These are phyloP conservation scores for Apeira syringaria DNA, from an alignment of 2,888 invertebrate species.

Conservation along the genomic window DNA sequence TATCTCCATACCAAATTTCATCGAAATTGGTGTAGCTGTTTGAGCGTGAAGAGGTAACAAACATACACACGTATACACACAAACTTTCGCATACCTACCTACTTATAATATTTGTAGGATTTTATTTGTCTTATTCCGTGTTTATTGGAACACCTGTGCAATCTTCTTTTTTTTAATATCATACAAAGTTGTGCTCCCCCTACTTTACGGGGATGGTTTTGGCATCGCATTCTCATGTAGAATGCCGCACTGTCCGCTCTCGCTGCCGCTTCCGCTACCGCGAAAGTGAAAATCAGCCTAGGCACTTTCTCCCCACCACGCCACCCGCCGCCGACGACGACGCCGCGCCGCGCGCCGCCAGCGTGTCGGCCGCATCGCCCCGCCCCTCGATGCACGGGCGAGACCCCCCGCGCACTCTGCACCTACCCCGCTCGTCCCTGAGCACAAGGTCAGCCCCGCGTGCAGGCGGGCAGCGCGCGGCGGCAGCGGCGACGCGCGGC, in stretches of 20 bases:
- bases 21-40: too few relatives aligned
- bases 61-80: too few relatives aligned
- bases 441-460: conserved; percentile 68
- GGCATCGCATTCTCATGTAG: conserved; percentile 1
- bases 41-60: too few relatives aligned
- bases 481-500: conserved; percentile 56
- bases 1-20: too few relatives aligned
- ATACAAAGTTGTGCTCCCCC: too few relatives aligned
- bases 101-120: too few relatives aligned
- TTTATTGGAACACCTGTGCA: too few relatives aligned
- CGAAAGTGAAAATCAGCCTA: conserved; percentile 80
- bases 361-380: conserved; percentile 40
- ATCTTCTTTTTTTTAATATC: too few relatives aligned
- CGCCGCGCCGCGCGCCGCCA: conserved; percentile 63
- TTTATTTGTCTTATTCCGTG: too few relatives aligned
- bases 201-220: neutral
- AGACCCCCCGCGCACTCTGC: conserved; percentile 41
- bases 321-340: conserved; percentile 29
- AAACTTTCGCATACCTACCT: too few relatives aligned
- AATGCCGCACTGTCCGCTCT: conserved; percentile 15
- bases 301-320: conserved; percentile 81
- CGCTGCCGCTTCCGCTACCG: conserved; percentile 57
- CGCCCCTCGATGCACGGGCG: neutral
- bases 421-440: conserved; percentile 44
- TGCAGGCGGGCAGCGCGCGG: conserved; percentile 51